Conservation (phyloP, 2,113 vertebrate species). For the Paratilapia polleni region DNA sequence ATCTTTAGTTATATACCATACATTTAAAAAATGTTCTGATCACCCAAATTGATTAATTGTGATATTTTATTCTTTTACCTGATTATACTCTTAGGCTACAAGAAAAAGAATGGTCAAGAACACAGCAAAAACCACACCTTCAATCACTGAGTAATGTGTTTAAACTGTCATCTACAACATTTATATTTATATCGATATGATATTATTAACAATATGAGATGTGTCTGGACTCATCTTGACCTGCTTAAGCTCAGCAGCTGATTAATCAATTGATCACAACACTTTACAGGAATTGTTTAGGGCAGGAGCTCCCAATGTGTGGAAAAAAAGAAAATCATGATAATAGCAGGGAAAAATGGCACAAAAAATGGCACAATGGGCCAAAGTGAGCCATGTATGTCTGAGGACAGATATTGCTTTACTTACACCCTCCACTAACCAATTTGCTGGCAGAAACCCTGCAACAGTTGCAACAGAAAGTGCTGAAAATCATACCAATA, state of each 20-base stretch:
- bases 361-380: not conserved
- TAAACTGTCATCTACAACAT: not conserved
- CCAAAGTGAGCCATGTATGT: not conserved
- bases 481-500: not conserved
- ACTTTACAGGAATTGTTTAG: not conserved
- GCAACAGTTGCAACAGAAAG: not conserved
- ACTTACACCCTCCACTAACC: not conserved
- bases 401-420: not conserved
- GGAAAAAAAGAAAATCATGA: not conserved
- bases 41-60: not conserved
- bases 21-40: not conserved
- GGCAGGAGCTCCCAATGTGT: not conserved
- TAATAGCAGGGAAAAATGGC: not conserved
- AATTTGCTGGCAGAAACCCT: not conserved
- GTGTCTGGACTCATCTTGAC: not conserved
- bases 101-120: fast-evolving
- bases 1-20: not conserved
- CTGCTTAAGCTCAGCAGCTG: not conserved
- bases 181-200: too few relatives aligned
- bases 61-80: not conserved
- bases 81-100: not conserved
- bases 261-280: not conserved
- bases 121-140: not conserved
- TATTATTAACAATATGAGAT: not conserved
- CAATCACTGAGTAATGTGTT: not conserved